phyloP scores from a whole-genome alignment of 2,888 invertebrate species.

The Helleia helle region DNA sequence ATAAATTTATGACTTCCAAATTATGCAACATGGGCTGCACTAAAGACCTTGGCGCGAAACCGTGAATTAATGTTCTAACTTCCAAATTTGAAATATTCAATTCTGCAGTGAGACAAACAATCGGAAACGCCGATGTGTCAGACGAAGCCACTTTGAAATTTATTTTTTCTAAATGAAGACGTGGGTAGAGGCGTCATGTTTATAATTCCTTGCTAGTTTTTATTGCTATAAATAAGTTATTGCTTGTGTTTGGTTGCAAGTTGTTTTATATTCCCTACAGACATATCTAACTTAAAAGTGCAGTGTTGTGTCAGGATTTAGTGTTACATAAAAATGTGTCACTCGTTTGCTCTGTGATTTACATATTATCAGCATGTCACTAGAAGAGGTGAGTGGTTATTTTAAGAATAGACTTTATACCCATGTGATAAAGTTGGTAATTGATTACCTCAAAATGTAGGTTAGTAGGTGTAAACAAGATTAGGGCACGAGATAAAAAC shows the following conservation, averaged over 20 bases:
- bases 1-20: constrained; percentile 1
- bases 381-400: constrained; percentile 52
- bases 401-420: constrained; percentile 3
- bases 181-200: constrained; percentile 13
- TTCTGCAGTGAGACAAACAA: constrained; percentile 33
- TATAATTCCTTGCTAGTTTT: too few relatives aligned
- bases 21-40: constrained; percentile 21
- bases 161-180: constrained; percentile 16
- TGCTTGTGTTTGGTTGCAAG: too few relatives aligned
- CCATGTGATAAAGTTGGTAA: constrained; percentile 4
- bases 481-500: constrained; percentile 3
- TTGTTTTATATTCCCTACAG: too few relatives aligned
- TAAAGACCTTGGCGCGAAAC: constrained; percentile 43
- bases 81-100: constrained; percentile 49
- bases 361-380: constrained; percentile 49
- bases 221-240: not conserved
- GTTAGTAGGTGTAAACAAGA: constrained; percentile 13
- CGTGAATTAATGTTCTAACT: constrained; percentile 38
- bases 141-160: constrained; percentile 16
- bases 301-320: constrained; percentile 12
- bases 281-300: constrained; percentile 8
- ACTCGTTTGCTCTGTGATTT: constrained; percentile 37
- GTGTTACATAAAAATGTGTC: constrained; percentile 37
- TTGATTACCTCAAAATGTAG: constrained; percentile 10
- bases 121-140: constrained; percentile 23